Base-by-base conservation (phyloP, 2,888 invertebrate genomes). In the Andrena chrysosceles region DNA sequence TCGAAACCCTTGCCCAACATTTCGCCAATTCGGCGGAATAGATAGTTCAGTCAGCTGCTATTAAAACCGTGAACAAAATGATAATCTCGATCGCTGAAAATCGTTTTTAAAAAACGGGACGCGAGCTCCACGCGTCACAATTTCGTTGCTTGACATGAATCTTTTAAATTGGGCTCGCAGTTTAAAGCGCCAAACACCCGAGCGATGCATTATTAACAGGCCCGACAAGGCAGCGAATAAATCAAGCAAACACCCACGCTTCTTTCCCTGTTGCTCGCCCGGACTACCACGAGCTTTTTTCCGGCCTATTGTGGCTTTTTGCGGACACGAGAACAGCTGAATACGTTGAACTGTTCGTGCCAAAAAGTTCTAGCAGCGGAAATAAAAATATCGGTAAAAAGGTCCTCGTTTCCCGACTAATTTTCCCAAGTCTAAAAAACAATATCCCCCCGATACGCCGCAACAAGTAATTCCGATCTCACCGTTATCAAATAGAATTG, bases 191-290 rank as follows among this genome's bases (percentile, higher is more conserved):
- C 42, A 49, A 67, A 49, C 31, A 20, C 52, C 52, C 16, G 31
- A 31, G 20, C 52, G 33, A 26, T 35, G 20, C 23, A 52, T 73
- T 16, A 20, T 66, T 72, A 48, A 66, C 49, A 31, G 13, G 1
- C 10, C 26, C 16, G 48, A 48, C 10, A 33, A 20, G 31, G 20
- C 33, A 4, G 56, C 10, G 35, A 48, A 68, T 75, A 68, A 73
- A 73, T 64, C 54, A 64, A 42, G 42, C 29, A 20, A 20, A 42
- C 73, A 7, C 63, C 63, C 63, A 52, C 63, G 63, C 56, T 66
- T 52, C 26, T 42, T 66, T 60, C 16, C 42, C 59, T 7, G 59
- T 35, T 54, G 63, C 42, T 20, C 29, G 33, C 8, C n/a, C 8
- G 16, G 62, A 71, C 52, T 71, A 62, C 16, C 60, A 20, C 35